Conservation (phyloP, 2,113 vertebrate genomes). For the Scatophagus argus region DNA sequence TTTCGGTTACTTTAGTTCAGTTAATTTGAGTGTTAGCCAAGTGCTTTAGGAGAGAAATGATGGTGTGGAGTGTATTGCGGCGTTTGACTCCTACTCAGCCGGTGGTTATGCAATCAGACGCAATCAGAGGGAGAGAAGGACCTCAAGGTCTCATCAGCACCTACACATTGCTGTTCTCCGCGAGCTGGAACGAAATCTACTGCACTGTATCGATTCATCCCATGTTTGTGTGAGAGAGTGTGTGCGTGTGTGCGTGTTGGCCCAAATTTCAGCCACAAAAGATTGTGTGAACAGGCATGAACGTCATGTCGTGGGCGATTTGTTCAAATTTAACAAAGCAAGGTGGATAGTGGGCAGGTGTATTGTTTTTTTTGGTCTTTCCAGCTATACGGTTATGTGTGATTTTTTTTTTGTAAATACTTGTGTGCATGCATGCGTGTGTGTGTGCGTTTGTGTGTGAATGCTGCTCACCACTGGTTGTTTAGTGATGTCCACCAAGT, state of each 20-base stretch:
- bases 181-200: constrained; percentile 64
- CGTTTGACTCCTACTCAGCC: constrained; percentile 80
- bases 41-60: constrained; percentile 71
- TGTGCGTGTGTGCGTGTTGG: neutral
- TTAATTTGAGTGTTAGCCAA: constrained; percentile 77
- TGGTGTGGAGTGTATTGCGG: constrained; percentile 68
- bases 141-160: constrained; percentile 80
- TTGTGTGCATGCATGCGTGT: constrained; percentile 7
- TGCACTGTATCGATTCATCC: constrained; percentile 67
- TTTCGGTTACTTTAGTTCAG: constrained; percentile 73
- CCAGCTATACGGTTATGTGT: constrained; percentile 9
- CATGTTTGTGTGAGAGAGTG: constrained; percentile 18
- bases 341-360: constrained; percentile 76
- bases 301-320: constrained; percentile 71
- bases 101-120: constrained; percentile 81
- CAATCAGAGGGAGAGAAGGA: constrained; percentile 76
- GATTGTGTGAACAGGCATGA: constrained; percentile 62
- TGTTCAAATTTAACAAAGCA: constrained; percentile 70
- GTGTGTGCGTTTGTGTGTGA: neutral
- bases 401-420: neutral
- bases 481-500: constrained; percentile 97
- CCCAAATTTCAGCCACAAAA: constrained; percentile 64
- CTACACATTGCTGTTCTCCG: constrained; percentile 74
- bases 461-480: constrained; percentile 91
- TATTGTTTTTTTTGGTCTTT: constrained; percentile 31